Percentiles rank a stretch among this genome's conserved stretches.
phyloP scores from a whole-genome alignment of 2,113 vertebrate species.

The Salminus brasiliensis region DNA sequence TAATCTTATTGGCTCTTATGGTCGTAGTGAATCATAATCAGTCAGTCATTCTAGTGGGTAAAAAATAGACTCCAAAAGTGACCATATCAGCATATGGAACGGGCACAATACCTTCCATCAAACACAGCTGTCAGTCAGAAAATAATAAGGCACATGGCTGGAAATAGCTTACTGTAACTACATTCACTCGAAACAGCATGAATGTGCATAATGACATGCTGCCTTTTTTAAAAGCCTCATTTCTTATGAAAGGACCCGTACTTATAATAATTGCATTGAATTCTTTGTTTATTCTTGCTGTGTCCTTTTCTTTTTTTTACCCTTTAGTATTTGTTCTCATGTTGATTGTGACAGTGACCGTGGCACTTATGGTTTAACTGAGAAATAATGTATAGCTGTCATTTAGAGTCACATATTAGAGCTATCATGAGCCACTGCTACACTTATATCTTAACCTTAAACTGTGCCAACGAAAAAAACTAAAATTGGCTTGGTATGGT shows the following conservation, averaged over 20 bases:
- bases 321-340: too few relatives aligned
- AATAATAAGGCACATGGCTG: neutral
- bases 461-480: too few relatives aligned
- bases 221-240: neutral
- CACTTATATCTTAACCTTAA: too few relatives aligned
- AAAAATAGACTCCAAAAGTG: neutral
- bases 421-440: too few relatives aligned
- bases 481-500: too few relatives aligned
- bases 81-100: neutral
- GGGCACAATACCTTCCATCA: neutral
- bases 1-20: neutral
- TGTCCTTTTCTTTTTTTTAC: neutral
- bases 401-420: too few relatives aligned
- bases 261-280: neutral
- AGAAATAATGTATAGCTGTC: too few relatives aligned
- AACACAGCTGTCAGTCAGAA: neutral
- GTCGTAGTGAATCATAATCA: neutral
- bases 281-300: neutral
- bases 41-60: neutral
- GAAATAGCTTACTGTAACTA: slow-evolving; percentile 1
- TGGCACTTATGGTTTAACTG: too few relatives aligned
- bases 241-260: neutral
- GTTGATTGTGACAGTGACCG: too few relatives aligned
- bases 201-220: neutral
- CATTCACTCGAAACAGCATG: neutral